phyloP scores from a whole-genome alignment of 2,113 vertebrate species.

The Nanorana parkeri region DNA sequence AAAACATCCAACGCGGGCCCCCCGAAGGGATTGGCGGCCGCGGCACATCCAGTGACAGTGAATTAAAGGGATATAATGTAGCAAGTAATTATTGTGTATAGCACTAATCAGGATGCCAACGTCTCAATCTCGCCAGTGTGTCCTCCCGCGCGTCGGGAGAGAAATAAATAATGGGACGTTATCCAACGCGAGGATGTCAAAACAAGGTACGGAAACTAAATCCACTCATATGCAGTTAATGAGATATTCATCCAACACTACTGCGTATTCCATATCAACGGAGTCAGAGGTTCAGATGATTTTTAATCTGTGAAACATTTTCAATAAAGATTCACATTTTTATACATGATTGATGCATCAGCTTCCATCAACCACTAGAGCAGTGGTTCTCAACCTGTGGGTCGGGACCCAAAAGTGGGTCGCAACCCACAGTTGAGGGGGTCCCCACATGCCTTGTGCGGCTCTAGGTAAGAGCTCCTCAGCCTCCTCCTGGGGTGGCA shows the following conservation, averaged over 20 bases:
- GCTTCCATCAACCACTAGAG: too few relatives aligned
- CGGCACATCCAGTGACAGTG: conserved; percentile 1
- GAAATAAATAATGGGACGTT: background rate
- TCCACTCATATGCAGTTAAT: background rate
- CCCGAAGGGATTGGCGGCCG: background rate
- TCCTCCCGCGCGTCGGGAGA: background rate
- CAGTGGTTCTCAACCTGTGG: too few relatives aligned
- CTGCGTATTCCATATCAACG: too few relatives aligned
- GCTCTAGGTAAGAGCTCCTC: too few relatives aligned
- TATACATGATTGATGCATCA: too few relatives aligned
- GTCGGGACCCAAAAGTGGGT: too few relatives aligned
- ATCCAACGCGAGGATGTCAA: background rate
- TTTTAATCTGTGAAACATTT: too few relatives aligned
- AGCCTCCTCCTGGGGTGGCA: too few relatives aligned
- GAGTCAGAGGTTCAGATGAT: too few relatives aligned
- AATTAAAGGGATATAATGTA: conserved; percentile 22
- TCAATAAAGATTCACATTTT: too few relatives aligned
- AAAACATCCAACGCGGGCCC: background rate
- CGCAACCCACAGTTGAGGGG: too few relatives aligned
- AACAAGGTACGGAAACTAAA: background rate
- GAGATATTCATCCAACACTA: background rate
- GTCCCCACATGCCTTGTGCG: too few relatives aligned
- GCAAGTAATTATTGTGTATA: conserved; percentile 33
- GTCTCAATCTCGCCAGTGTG: background rate
- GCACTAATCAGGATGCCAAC: conserved; percentile 4